phyloP scores from a whole-genome alignment of 1,140 invertebrate species.

The Stegodyphus dumicola region DNA sequence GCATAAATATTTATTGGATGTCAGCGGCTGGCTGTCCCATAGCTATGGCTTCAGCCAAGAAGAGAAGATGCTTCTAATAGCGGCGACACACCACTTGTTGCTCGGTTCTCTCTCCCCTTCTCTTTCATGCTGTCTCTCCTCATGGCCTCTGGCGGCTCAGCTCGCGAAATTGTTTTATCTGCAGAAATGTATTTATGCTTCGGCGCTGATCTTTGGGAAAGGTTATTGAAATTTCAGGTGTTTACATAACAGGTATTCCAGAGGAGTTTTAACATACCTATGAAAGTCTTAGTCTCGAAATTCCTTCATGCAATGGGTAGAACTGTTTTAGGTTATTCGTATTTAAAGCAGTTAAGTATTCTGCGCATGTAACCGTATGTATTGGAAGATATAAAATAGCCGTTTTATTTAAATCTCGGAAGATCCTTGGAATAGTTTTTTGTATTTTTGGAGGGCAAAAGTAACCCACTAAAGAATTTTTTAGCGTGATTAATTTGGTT shows the following conservation, averaged over 20 bases:
- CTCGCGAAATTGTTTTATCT: conserved; percentile 46
- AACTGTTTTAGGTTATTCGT: too few relatives aligned
- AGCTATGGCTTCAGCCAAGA: not conserved
- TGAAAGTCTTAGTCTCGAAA: too few relatives aligned
- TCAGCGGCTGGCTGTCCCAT: conserved; percentile 30
- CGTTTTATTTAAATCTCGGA: too few relatives aligned
- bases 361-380: too few relatives aligned
- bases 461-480: too few relatives aligned
- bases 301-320: too few relatives aligned
- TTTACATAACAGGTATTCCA: not conserved
- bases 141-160: conserved; percentile 15
- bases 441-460: too few relatives aligned
- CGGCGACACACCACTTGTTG: conserved; percentile 43
- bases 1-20: conserved; percentile 55
- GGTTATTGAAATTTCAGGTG: not conserved
- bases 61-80: conserved; percentile 29
- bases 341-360: too few relatives aligned
- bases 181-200: conserved; percentile 17
- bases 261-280: too few relatives aligned
- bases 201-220: not conserved
- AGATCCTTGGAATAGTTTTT: too few relatives aligned
- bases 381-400: too few relatives aligned
- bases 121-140: conserved; percentile 2
- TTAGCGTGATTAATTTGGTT: too few relatives aligned
- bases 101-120: not conserved